phyloP scores from a whole-genome alignment of 2,888 invertebrate genomes.

The Aphrophora alni region DNA sequence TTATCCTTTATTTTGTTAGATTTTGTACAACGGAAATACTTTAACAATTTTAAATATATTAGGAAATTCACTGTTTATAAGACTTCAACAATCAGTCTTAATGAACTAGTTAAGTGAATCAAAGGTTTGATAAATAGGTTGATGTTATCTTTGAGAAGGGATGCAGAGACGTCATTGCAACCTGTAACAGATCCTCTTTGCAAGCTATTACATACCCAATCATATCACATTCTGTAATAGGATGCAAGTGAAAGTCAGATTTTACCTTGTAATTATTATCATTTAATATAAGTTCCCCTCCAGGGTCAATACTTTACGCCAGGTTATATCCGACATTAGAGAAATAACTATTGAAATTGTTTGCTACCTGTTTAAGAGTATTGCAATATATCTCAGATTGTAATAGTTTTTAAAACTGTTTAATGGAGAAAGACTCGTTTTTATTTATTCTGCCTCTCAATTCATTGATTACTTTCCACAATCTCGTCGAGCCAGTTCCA shows the following conservation, averaged over 20 bases:
- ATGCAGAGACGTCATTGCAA: not conserved
- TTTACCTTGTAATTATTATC: too few relatives aligned
- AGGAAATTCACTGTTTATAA: constrained; percentile 20
- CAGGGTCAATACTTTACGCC: not conserved
- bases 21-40: constrained; percentile 23
- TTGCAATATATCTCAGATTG: too few relatives aligned
- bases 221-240: too few relatives aligned
- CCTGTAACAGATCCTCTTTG: not conserved
- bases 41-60: constrained; percentile 14
- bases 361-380: not conserved
- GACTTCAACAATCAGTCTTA: too few relatives aligned
- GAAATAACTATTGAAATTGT: not conserved
- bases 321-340: not conserved
- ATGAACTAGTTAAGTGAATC: constrained; percentile 11
- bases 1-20: not conserved
- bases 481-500: not conserved
- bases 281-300: too few relatives aligned
- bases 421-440: too few relatives aligned
- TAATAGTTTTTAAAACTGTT: too few relatives aligned
- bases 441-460: too few relatives aligned
- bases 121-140: constrained; percentile 14
- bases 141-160: constrained; percentile 13
- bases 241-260: too few relatives aligned
- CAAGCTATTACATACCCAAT: not conserved
- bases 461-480: not conserved